Conservation (phyloP, 2,113 vertebrate species). For the Petrocephalus microphthalmus region DNA sequence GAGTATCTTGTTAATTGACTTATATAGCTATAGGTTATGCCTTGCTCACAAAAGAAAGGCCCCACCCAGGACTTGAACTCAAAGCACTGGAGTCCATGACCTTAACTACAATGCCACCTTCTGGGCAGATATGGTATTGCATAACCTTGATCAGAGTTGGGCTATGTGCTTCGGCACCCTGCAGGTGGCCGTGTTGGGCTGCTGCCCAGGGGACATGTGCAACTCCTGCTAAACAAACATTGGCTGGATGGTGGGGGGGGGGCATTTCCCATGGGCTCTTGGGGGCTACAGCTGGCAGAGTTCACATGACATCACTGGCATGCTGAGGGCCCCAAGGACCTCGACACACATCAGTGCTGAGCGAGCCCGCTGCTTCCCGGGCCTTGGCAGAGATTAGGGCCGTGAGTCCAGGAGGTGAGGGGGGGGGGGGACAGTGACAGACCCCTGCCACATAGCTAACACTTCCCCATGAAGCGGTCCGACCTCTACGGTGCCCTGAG, state of each 20-base stretch:
- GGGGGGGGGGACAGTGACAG: background rate
- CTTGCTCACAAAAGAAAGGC: background rate
- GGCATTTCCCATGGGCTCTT: constrained; percentile 16
- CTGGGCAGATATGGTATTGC: background rate
- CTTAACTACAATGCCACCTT: background rate
- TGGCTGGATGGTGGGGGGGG: constrained; percentile 4
- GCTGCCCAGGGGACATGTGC: background rate
- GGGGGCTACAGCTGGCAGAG: constrained; percentile 40
- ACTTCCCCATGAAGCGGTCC: background rate
- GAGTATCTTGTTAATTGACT: background rate
- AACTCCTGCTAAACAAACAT: background rate
- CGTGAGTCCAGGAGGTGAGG: background rate
- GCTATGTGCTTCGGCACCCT: background rate
- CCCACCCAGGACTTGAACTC: background rate
- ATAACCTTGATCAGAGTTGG: background rate
- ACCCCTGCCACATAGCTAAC: constrained; percentile 8
- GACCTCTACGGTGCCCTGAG: background rate
- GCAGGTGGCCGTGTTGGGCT: background rate
- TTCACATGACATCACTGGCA: constrained; percentile 47
- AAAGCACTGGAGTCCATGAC: background rate
- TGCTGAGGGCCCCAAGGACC: constrained; percentile 30
- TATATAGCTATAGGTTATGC: background rate
- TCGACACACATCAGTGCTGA: constrained; percentile 15
- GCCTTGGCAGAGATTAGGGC: constrained; percentile 5
- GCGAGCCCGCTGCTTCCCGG: background rate